Evolutionary conservation across 1,140 invertebrate genomes (phyloP).

Genomic region (Sesamia nonagrioides): DNA sequence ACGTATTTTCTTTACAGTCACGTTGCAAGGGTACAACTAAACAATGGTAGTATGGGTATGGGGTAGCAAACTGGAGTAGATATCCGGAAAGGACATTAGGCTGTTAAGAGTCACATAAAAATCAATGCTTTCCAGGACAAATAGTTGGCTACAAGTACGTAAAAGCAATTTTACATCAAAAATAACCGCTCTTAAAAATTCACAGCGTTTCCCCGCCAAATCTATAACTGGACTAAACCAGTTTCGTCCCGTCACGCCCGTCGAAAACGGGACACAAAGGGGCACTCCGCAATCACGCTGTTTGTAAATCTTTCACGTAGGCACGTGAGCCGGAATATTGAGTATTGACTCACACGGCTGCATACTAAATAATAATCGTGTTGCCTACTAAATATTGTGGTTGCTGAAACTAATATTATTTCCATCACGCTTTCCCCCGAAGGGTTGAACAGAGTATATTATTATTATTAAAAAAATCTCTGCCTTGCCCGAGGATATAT

Average conservation of each 20-base stretch:
- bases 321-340: slow-evolving; percentile 65
- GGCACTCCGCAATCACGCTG: slow-evolving; percentile 66
- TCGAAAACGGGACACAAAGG: slow-evolving; percentile 60
- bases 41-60: too few relatives aligned
- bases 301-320: slow-evolving; percentile 72
- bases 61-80: too few relatives aligned
- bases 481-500: too few relatives aligned
- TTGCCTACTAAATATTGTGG: slow-evolving; percentile 43
- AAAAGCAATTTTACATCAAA: neutral
- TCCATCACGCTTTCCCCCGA: neutral
- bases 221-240: slow-evolving; percentile 44
- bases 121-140: too few relatives aligned
- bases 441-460: neutral
- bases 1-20: too few relatives aligned
- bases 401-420: neutral
- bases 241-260: slow-evolving; percentile 52
- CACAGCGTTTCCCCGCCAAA: slow-evolving; percentile 37
- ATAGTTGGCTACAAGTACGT: too few relatives aligned
- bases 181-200: neutral
- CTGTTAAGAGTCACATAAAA: too few relatives aligned
- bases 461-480: too few relatives aligned
- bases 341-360: slow-evolving; percentile 60
- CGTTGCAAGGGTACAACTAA: too few relatives aligned
- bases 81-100: too few relatives aligned
- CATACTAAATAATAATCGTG: slow-evolving; percentile 66